Percentiles rank a stretch among this genome's conserved stretches.
These are phyloP conservation scores for Eonycteris spelaea DNA, from an alignment of 2,113 vertebrate species.

Conservation along the genomic window DNA sequence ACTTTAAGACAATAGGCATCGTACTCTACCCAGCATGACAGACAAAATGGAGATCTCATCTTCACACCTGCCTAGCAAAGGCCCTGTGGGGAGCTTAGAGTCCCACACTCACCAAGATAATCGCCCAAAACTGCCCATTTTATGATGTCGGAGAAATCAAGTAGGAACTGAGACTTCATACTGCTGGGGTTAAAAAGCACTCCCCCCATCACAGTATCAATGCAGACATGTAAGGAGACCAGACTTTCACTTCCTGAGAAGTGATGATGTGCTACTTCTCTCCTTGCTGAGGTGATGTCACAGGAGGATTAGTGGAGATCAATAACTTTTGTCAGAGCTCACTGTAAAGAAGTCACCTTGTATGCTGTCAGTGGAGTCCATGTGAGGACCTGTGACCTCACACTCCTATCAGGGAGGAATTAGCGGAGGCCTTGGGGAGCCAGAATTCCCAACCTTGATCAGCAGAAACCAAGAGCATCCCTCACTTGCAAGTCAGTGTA, in stretches of 20 bases:
- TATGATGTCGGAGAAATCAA: neutral
- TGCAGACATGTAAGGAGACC: neutral
- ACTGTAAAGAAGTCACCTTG: neutral
- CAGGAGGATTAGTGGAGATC: neutral
- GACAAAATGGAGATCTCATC: neutral
- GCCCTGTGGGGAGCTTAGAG: neutral
- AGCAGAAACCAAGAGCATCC: neutral
- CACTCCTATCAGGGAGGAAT: neutral
- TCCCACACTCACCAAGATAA: neutral
- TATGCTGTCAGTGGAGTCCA: neutral
- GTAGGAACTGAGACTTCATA: neutral
- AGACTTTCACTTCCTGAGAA: neutral
- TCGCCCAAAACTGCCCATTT: neutral
- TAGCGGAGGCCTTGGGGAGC: neutral
- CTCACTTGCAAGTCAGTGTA: neutral
- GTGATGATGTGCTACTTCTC: neutral
- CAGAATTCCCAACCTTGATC: neutral
- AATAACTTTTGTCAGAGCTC: neutral
- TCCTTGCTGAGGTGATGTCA: neutral
- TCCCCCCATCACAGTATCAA: neutral
- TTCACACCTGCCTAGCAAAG: neutral
- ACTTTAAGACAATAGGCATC: neutral
- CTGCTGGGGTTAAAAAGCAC: neutral
- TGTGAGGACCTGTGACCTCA: neutral
- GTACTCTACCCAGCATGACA: neutral